Conservation (phyloP, 2,797 vertebrate species). For the Takifugu rubripes region DNA sequence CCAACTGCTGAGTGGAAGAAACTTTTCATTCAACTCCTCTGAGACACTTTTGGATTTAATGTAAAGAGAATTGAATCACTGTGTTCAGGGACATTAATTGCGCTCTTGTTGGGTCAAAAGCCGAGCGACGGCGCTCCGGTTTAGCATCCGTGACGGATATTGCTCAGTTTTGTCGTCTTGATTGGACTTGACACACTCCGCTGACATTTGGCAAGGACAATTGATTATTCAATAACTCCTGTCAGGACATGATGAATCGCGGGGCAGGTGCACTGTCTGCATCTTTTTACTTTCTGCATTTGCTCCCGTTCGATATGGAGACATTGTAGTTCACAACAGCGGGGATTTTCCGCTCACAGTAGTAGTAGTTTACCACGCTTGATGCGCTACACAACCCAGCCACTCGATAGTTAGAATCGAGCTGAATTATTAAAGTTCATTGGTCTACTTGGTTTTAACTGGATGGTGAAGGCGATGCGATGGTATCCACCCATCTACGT, state of each 20-base stretch:
- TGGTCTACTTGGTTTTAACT: neutral
- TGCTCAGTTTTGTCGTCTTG: conserved; percentile 39
- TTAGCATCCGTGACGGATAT: conserved; percentile 6
- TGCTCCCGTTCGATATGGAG: conserved; percentile 1
- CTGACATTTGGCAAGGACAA: conserved; percentile 57
- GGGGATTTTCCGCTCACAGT: conserved; percentile 1
- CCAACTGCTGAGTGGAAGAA: neutral
- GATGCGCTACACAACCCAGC: neutral
- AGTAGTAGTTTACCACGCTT: neutral
- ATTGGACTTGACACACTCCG: conserved; percentile 40
- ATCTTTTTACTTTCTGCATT: conserved; percentile 11
- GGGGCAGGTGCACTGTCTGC: conserved; percentile 24
- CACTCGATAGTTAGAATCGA: conserved; percentile 1
- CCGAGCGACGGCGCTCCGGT: no score
- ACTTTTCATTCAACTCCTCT: no score
- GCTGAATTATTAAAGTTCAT: conserved; percentile 4
- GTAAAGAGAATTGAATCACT: no score
- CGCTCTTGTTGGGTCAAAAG: no score
- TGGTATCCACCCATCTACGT: no score
- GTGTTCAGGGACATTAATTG: no score
- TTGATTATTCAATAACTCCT: conserved; percentile 55
- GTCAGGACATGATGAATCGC: conserved; percentile 44
- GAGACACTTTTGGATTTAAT: no score
- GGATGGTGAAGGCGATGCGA: no score
- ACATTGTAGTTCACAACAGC: conserved; percentile 1